Conservation (phyloP, 2,113 vertebrate genomes). For the Poeciliopsis turrubarensis region DNA sequence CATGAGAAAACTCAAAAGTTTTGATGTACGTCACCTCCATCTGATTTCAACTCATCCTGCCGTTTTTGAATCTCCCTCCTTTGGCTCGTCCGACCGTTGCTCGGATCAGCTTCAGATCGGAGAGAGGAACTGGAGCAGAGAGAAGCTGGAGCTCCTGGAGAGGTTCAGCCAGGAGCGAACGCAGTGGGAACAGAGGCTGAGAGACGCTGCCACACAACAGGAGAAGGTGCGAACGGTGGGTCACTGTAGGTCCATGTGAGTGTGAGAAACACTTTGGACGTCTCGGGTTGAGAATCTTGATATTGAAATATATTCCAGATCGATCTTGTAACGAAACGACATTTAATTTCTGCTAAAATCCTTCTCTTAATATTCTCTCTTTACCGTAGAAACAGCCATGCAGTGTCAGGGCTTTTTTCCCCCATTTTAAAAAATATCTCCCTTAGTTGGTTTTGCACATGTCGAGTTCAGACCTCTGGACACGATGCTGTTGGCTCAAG, state of each 20-base stretch:
- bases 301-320: not conserved
- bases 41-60: slow-evolving; percentile 8
- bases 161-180: slow-evolving; percentile 91
- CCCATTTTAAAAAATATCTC: too few species aligned
- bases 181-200: slow-evolving; percentile 89
- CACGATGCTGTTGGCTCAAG: too few species aligned
- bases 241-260: not conserved
- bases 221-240: slow-evolving; percentile 46
- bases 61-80: slow-evolving; percentile 1
- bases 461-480: not conserved
- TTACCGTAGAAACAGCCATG: not conserved
- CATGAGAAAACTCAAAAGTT: too few species aligned
- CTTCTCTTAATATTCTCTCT: too few species aligned
- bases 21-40: not conserved
- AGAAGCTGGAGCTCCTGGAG: slow-evolving; percentile 93
- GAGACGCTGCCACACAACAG: slow-evolving; percentile 78
- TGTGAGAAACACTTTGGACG: slow-evolving; percentile 5
- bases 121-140: slow-evolving; percentile 95
- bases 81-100: slow-evolving; percentile 30
- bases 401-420: too few species aligned
- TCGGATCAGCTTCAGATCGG: slow-evolving; percentile 91
- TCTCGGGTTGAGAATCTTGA: slow-evolving; percentile 10
- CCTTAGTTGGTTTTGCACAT: not conserved
- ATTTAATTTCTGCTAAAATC: too few species aligned
- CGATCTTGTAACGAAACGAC: too few species aligned